Base-by-base conservation (phyloP, 2,797 vertebrate species). In the Iguana delicatissima region DNA sequence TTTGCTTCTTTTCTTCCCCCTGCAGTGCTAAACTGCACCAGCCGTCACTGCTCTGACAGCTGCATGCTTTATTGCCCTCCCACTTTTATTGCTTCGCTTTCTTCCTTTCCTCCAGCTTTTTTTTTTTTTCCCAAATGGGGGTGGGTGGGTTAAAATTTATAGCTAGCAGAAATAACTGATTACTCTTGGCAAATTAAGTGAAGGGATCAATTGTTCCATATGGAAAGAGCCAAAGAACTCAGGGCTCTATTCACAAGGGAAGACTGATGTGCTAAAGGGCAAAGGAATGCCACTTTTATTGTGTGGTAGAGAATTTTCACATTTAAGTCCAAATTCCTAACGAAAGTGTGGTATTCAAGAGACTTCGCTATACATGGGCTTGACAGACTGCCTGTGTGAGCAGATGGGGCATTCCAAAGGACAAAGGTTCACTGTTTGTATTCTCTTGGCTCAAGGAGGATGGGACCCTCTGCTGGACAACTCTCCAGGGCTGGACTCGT, bases 171-270 rank as follows among this genome's bases (percentile, higher is more conserved):
- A 97, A 91, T 95, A 95, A 97, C 96, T 55, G 96, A 97, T 97
- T 93, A 94, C 96, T 94, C 94, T 93, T 97, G 96, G 96, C 96
- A 96, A 97, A 95, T 94, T 91, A 96, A 97, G 95, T 97, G 96
- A 98, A 97, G 96, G 92, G 96, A 94, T 96, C 97, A 93, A 97
- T 97, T 97, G 97, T 98, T 97, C 97, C 97, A 96, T 97, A 97
- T 0, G 96, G 97, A 96, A 93, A 94, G 95, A 97, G 96, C 96
- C 97, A 97, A 95, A 96, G 94, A 93, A 95, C 94, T 91, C 77
- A 18, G 85, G 91, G 92, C 95, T 94, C 95, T 96, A 96, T 97
- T 98, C 97, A 97, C 95, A 92, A 93, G 93, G 93, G 87, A 97
- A 97, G 97, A 97, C 94, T 95, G 96, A 97, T 97, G 97, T 97